Percentiles rank a stretch among this genome's conserved stretches.
Evolutionary conservation across 2,797 vertebrate genomes (phyloP).

Genomic region (Staurois parvus): DNA sequence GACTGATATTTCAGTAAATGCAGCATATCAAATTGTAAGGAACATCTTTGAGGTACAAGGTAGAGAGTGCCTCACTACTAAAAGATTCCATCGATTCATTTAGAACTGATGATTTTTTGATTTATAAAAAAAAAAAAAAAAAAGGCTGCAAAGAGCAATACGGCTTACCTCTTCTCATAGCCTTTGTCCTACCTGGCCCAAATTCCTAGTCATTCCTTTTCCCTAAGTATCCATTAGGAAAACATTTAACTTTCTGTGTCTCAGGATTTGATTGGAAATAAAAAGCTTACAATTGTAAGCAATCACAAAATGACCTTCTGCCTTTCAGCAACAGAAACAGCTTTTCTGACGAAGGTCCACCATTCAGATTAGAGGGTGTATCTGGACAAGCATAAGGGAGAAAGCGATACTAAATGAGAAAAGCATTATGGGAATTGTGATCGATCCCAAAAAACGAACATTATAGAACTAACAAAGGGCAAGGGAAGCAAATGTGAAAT

Average conservation of each 20-base stretch:
- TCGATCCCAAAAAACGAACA: conserved; percentile 41
- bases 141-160: not conserved
- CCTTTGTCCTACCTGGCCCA: not conserved
- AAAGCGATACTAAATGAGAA: conserved; percentile 25
- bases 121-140: not conserved
- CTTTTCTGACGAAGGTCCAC: conserved; percentile 1
- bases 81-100: not conserved
- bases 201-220: not conserved
- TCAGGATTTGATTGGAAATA: not conserved
- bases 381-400: not conserved
- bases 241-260: not conserved
- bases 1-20: not conserved
- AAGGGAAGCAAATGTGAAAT: conserved; percentile 46
- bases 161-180: not conserved
- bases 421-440: conserved; percentile 29
- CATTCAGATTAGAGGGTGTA: not conserved
- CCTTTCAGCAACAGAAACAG: not conserved
- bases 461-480: conserved; percentile 14
- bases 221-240: not conserved
- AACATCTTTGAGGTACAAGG: not conserved
- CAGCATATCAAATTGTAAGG: not conserved
- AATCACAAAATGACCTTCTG: not conserved
- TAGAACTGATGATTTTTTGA: not conserved
- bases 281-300: conserved; percentile 19
- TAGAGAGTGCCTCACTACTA: not conserved